These are phyloP conservation scores for Aphodius sticticus DNA, from an alignment of 2,888 invertebrate species.

Conservation along the genomic window DNA sequence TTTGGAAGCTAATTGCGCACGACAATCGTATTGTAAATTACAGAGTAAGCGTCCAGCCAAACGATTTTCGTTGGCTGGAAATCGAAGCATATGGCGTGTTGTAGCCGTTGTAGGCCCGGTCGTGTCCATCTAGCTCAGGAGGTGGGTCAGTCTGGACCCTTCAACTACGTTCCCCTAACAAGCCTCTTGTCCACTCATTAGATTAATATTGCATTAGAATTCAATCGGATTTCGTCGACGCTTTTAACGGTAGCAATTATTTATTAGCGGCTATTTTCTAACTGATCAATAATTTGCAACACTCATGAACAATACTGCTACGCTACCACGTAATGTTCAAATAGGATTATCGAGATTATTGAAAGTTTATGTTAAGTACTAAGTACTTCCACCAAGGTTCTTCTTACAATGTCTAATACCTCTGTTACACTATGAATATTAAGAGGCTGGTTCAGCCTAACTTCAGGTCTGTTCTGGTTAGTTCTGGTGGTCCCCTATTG, in stretches of 20 bases:
- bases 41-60: constrained; percentile 32
- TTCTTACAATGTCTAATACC: no score
- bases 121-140: not conserved
- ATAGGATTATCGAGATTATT: no score
- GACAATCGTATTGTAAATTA: constrained; percentile 50
- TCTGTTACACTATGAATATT: no score
- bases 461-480: no score
- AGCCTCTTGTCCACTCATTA: not conserved
- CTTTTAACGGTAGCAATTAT: constrained; percentile 4
- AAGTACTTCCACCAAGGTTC: no score
- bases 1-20: constrained; percentile 46
- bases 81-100: not conserved
- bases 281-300: not conserved
- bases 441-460: no score
- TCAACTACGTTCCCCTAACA: not conserved
- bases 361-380: no score
- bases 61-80: not conserved
- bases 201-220: not conserved
- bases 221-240: not conserved
- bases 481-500: no score
- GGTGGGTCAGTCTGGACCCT: not conserved
- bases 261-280: not conserved
- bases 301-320: not conserved
- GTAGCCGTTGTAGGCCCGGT: not conserved
- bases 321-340: no score